A percentile compares a stretch with the other conserved stretches of the same genome.
phyloP scores from a whole-genome alignment of 2,888 invertebrate species.

The Melitaea athalia region DNA sequence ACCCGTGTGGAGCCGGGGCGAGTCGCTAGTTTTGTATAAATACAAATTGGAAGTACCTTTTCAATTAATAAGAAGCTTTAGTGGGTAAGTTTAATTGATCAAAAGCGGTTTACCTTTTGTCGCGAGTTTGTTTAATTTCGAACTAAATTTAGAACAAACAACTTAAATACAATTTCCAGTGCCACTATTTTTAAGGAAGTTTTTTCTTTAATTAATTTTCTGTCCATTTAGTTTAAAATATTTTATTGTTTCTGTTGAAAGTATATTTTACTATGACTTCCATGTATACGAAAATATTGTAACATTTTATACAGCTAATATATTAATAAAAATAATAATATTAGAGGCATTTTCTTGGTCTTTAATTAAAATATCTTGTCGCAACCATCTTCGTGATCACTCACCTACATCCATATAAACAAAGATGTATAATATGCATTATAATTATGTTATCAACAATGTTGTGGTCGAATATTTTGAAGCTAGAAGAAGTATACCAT shows the following conservation, averaged over 20 bases:
- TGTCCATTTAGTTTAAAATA: background rate
- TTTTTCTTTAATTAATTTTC: background rate
- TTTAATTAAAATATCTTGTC: background rate
- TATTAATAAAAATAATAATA: background rate
- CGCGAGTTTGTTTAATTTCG: conserved; percentile 26
- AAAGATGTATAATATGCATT: conserved; percentile 2
- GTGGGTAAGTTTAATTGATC: conserved; percentile 47
- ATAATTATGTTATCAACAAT: too few species aligned
- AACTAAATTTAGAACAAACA: conserved; percentile 6
- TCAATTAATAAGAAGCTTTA: conserved; percentile 50
- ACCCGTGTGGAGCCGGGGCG: too few species aligned
- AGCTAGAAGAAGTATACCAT: background rate
- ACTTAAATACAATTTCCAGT: background rate
- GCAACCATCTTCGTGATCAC: background rate
- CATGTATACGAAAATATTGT: background rate
- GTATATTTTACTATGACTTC: background rate
- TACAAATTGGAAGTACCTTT: conserved; percentile 49
- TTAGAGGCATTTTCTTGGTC: background rate
- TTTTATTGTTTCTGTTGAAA: background rate
- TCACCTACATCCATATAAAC: background rate
- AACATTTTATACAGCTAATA: background rate
- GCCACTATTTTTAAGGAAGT: background rate
- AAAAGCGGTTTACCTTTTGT: conserved; percentile 26
- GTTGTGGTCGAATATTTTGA: too few species aligned
- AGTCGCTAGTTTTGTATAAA: too few species aligned